These are phyloP conservation scores for Andricus curvator DNA, from an alignment of 2,888 invertebrate genomes.

Conservation along the genomic window DNA sequence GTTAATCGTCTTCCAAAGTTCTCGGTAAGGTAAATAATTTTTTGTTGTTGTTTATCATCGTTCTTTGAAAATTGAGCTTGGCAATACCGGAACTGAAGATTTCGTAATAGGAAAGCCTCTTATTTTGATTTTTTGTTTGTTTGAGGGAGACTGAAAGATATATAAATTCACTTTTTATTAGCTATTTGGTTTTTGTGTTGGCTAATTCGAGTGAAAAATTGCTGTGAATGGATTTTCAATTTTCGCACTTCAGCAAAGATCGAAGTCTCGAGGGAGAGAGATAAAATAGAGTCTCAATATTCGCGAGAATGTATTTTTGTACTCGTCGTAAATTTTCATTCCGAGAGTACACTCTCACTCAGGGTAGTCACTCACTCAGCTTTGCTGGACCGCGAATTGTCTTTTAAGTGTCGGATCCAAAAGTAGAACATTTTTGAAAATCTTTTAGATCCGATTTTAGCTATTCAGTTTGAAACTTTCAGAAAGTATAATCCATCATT, in stretches of 20 bases:
- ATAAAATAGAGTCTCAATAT: constrained; percentile 39
- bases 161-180: background rate
- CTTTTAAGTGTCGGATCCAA: constrained; percentile 10
- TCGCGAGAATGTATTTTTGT: constrained; percentile 40
- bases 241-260: background rate
- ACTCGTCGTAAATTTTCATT: constrained; percentile 40
- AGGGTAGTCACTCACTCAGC: background rate
- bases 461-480: background rate
- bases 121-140: background rate
- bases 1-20: background rate
- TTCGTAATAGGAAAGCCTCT: background rate
- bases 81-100: background rate
- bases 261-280: constrained; percentile 23
- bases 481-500: background rate
- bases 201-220: background rate
- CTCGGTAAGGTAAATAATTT: background rate
- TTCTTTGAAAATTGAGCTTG: background rate
- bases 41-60: background rate
- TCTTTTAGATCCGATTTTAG: background rate
- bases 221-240: constrained; percentile 33
- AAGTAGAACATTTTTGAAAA: constrained; percentile 16
- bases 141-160: background rate
- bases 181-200: background rate
- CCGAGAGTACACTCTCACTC: constrained; percentile 33
- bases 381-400: constrained; percentile 28